Evolutionary conservation across 64 coral and sea anemone genomes (phyloP), one percentile per base, ranked within the genome.

Genomic region (Cladopsammia gracilis): DNA sequence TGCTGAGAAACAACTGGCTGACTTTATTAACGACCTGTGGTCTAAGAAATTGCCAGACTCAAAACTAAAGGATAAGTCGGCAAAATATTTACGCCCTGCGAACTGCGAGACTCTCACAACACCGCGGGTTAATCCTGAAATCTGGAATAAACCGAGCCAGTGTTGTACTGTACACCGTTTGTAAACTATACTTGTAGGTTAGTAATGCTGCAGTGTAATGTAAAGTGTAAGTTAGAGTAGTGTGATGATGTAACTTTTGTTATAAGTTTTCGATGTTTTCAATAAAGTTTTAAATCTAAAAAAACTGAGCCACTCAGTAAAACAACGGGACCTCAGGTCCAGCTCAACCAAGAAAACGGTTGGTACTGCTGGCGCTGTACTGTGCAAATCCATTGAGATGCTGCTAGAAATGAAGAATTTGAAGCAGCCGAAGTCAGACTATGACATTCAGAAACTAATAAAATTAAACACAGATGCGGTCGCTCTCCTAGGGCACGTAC

Each of bases 81-180:
- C 26, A 26, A 88, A 88, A 88, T 88, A 88, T 88, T 88, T 88
- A n/a, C 66, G 66, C 49, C 68, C 23, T 3, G 49, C 50, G 48
- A 87, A 73, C 86, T 88, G 86, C 11, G 53, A 88, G 51, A 87
- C 52, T 87, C 74, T 76, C 68, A 56, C 62, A 67, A 85, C 81
- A 67, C 81, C 12, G 24, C 62, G 60, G 6, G 43, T 67, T 19
- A 68, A 85, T 49, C 60, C 81, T 45, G 42, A 85, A 67, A 85
- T 85, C 48, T 86, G 82, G 82, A 45, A 86, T 70, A 86, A 86
- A 52, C 46, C 70, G 82, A 70, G 62, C 64, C 62, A 86, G n/a
- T n/a, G n/a, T n/a, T n/a, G n/a, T n/a, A n/a, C n/a, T n/a, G n/a
- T n/a, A n/a, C n/a, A n/a, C n/a, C n/a, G n/a, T n/a, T n/a, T n/a